These are phyloP conservation scores for Leptinotarsa peninsularis DNA, from an alignment of 2,888 invertebrate species.

Conservation along the genomic window DNA sequence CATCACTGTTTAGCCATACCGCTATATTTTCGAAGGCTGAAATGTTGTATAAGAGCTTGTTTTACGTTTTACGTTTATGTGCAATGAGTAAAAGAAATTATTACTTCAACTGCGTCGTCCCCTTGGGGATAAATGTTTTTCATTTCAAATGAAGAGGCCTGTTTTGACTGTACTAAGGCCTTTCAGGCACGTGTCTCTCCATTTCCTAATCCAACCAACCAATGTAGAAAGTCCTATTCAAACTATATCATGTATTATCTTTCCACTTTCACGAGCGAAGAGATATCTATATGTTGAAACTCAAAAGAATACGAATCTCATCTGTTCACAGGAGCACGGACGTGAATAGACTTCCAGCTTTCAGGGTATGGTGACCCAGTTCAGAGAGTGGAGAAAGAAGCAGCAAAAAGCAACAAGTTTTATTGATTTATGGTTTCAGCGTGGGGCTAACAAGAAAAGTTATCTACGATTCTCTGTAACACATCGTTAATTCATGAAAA, in stretches of 20 bases:
- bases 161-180: too few relatives aligned
- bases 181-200: too few relatives aligned
- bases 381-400: slow-evolving; percentile 23
- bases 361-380: slow-evolving; percentile 28
- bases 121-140: too few relatives aligned
- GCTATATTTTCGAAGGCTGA: too few relatives aligned
- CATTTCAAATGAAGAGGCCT: too few relatives aligned
- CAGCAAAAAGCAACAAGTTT: slow-evolving; percentile 39
- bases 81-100: too few relatives aligned
- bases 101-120: too few relatives aligned
- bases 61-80: too few relatives aligned
- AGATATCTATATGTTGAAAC: slow-evolving; percentile 14
- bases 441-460: background rate
- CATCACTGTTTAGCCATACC: too few relatives aligned
- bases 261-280: slow-evolving; percentile 8
- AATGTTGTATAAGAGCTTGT: too few relatives aligned
- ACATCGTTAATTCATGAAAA: slow-evolving; percentile 8
- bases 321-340: slow-evolving; percentile 24
- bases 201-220: background rate
- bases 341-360: slow-evolving; percentile 28
- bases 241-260: slow-evolving; percentile 1
- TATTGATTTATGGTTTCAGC: slow-evolving; percentile 39
- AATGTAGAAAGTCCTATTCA: slow-evolving; percentile 1
- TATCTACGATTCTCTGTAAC: slow-evolving; percentile 22
- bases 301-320: slow-evolving; percentile 16